Base-by-base conservation (phyloP, 2,797 vertebrate species). In the Caiman crocodilus region DNA sequence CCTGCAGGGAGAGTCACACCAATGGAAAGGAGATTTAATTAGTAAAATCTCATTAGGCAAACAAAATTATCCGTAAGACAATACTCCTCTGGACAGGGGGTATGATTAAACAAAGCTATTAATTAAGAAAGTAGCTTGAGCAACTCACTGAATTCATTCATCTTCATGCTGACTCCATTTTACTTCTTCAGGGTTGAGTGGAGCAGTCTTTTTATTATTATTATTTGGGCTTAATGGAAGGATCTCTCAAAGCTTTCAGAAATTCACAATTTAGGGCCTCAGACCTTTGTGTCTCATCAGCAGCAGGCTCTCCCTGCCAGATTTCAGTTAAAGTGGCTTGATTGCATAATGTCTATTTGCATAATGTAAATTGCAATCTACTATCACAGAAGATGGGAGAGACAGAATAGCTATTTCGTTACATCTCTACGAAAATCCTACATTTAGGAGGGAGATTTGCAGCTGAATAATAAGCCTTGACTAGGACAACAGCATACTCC, bases 1-100 rank as follows among this genome's bases (percentile, higher is more conserved):
- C 97, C 98, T 97, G 98, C 98, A 98, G 97, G 98, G 98, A 98
- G 94, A 98, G 98, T 98, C 97, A 97, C 98, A 98, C 98, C 97
- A 97, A 98, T 98, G 97, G 98, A 98, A 98, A 98, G 98, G 98
- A 99, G 99, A 99, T 99, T 99, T 99, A 99, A 99, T 99, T 99
- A 99, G 98, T 88, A 97, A 99, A 99, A 99, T 99, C 98, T 99
- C 98, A 98, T 99, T 99, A 99, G 98, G 98, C 98, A 98, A 99
- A 99, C 98, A 98, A 99, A 99, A 99, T 99, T 99, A 99, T 98
- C 98, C 97, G 98, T 98, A 99, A 99, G 99, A 99, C 99, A 99
- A 99, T 99, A 98, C 98, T 98, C 98, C 97, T 98, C 98, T 98
- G 99, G 98, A 98, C 98, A 98, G 97, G 98, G 98, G 98, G 98